A percentile compares a stretch with the other conserved stretches of the same genome.
Evolutionary conservation across 1,140 invertebrate species (phyloP).

Genomic region (Physella acuta): DNA sequence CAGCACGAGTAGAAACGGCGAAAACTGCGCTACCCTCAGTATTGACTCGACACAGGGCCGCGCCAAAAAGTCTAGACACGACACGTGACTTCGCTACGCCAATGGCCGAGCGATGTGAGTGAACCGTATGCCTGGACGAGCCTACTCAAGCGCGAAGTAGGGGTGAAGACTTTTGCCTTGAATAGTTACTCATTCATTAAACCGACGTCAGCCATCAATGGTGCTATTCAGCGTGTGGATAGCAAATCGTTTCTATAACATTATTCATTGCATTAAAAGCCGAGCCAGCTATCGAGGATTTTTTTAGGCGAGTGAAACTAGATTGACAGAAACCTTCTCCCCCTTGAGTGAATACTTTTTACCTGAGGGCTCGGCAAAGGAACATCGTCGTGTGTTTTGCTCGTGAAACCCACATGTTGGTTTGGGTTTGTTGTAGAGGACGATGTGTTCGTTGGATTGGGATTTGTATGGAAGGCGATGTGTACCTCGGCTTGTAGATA

Average conservation of each 20-base stretch:
- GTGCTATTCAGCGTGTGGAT: no score
- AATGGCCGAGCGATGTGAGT: slow-evolving; percentile 41
- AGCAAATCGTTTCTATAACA: no score
- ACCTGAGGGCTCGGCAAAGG: slow-evolving; percentile 1
- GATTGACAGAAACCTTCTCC: neutral
- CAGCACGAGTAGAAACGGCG: no score
- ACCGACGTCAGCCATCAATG: no score
- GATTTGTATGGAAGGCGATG: neutral
- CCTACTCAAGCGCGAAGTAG: slow-evolving; percentile 26
- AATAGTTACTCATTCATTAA: slow-evolving; percentile 18
- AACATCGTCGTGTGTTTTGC: slow-evolving; percentile 17
- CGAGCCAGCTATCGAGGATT: no score
- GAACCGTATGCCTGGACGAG: slow-evolving; percentile 31
- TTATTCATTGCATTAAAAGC: no score
- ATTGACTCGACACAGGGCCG: slow-evolving; percentile 37
- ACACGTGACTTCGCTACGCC: slow-evolving; percentile 49
- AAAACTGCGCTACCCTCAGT: no score
- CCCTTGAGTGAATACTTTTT: slow-evolving; percentile 5
- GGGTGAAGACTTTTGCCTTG: slow-evolving; percentile 24
- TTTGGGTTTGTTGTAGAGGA: neutral
- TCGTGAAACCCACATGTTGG: slow-evolving; percentile 20
- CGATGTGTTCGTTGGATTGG: neutral
- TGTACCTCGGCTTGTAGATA: neutral
- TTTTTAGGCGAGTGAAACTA: no score
- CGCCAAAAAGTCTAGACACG: slow-evolving; percentile 58